Conservation (phyloP, 2,888 invertebrate genomes). For the Pristionchus japonicus region DNA sequence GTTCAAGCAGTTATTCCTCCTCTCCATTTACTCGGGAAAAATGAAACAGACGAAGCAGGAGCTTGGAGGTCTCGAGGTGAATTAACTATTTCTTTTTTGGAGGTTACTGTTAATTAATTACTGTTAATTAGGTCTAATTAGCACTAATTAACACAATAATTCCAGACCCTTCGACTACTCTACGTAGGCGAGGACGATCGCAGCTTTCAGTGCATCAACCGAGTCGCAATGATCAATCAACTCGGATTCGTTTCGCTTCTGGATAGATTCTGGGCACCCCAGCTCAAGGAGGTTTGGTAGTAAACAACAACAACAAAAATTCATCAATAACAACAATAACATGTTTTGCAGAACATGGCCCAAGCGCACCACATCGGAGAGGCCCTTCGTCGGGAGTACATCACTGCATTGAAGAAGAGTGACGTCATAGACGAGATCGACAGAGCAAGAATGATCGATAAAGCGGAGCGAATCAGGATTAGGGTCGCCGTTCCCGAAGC, state of each 20-base stretch:
- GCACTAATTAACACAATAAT: too few species aligned
- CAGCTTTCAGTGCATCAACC: neutral
- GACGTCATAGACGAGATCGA: neutral
- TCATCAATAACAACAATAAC: neutral
- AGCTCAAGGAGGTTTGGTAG: neutral
- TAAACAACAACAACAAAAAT: neutral
- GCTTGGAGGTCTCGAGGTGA: neutral
- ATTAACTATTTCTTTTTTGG: neutral
- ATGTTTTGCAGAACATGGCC: neutral
- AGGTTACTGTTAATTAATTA: too few species aligned
- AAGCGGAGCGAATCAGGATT: neutral
- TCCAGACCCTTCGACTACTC: neutral
- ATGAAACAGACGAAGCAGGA: neutral
- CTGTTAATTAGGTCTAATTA: too few species aligned
- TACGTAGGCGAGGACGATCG: neutral
- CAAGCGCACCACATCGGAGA: neutral
- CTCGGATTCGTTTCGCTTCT: neutral
- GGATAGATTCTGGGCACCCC: neutral
- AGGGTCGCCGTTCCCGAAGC: neutral
- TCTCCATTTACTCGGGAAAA: neutral
- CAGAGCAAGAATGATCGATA: neutral
- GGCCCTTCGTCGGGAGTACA: neutral
- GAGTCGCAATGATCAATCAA: neutral
- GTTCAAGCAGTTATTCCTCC: conserved; percentile 26
- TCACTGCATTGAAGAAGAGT: neutral